Percentiles rank a stretch among this genome's conserved stretches.
phyloP scores from a whole-genome alignment of 2,113 vertebrate genomes.

The Lates calcarifer region DNA sequence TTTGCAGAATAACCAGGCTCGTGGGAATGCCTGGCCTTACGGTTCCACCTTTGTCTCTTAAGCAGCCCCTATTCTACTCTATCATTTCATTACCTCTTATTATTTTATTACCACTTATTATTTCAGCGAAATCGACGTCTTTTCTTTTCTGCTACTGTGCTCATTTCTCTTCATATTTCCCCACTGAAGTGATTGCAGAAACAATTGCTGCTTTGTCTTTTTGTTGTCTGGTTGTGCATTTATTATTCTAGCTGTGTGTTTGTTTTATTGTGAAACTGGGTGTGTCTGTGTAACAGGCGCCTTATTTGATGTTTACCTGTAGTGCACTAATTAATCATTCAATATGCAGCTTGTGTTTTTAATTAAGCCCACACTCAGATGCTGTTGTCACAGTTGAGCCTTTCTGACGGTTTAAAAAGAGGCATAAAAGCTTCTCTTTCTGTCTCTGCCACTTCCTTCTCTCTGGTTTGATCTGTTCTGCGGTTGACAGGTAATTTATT shows the following conservation, averaged over 20 bases:
- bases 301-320: constrained; percentile 61
- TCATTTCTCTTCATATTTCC: constrained; percentile 4
- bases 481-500: constrained; percentile 84
- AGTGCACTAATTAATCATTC: constrained; percentile 63
- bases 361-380: constrained; percentile 74
- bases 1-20: constrained; percentile 41
- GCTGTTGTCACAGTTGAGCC: constrained; percentile 51
- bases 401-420: constrained; percentile 56
- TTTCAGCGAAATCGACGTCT: constrained; percentile 19
- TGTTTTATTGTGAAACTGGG: constrained; percentile 35
- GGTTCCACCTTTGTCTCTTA: constrained; percentile 36
- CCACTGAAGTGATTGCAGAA: constrained; percentile 20
- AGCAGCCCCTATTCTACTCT: constrained; percentile 20
- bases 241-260: constrained; percentile 32
- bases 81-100: constrained; percentile 34
- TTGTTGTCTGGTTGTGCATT: constrained; percentile 26
- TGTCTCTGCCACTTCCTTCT: constrained; percentile 46
- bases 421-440: constrained; percentile 51
- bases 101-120: constrained; percentile 35
- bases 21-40: constrained; percentile 18
- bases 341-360: constrained; percentile 59
- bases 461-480: constrained; percentile 79
- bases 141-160: not conserved
- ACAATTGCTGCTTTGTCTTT: constrained; percentile 43
- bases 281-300: constrained; percentile 42